phyloP scores from a whole-genome alignment of 2,113 vertebrate genomes.

The Passer domesticus region DNA sequence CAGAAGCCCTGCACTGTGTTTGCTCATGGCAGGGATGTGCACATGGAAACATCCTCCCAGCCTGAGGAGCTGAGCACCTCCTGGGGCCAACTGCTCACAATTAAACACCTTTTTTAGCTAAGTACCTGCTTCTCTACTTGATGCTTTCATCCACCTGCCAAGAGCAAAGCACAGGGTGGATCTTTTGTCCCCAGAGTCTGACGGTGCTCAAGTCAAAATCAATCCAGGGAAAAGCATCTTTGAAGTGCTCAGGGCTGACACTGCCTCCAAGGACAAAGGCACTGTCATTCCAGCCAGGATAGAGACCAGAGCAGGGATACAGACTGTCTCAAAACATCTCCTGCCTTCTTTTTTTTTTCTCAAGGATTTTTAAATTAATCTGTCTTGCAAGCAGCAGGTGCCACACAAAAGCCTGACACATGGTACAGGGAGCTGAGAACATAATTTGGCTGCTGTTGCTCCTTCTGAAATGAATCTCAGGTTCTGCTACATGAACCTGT shows the following conservation, averaged over 20 bases:
- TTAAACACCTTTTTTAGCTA: background rate
- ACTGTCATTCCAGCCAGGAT: background rate
- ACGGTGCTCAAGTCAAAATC: background rate
- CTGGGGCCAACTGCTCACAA: background rate
- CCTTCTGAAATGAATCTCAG: background rate
- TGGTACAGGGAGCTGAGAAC: background rate
- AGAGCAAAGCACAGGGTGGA: background rate
- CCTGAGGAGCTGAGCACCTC: background rate
- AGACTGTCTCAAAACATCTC: background rate
- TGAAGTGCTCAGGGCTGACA: background rate
- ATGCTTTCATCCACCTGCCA: background rate
- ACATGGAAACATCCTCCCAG: background rate
- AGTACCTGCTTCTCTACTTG: background rate
- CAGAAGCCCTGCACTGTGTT: background rate
- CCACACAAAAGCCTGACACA: background rate
- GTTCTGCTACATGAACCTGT: background rate
- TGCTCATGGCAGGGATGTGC: background rate
- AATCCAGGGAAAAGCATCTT: background rate
- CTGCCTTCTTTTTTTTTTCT: background rate
- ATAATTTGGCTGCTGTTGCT: background rate
- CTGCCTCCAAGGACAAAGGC: background rate
- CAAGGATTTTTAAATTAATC: background rate
- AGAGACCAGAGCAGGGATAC: background rate
- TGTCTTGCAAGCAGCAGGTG: background rate
- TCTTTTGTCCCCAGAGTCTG: background rate